These are phyloP conservation scores for Pachycephala philippinensis DNA, from an alignment of 2,113 vertebrate species.

Conservation along the genomic window DNA sequence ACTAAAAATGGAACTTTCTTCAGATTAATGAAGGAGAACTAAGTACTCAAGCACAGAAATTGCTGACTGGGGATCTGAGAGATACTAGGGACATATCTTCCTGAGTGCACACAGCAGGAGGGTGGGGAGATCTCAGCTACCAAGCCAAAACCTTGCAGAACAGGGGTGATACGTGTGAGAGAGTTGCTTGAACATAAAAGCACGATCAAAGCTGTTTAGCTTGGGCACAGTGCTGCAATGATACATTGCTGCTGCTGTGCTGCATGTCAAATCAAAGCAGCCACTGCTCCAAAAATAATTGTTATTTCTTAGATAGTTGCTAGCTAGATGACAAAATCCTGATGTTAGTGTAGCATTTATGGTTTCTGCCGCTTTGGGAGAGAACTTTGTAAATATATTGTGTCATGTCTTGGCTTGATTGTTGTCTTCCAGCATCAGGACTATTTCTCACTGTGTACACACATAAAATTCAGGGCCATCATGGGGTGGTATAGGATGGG, in stretches of 20 bases:
- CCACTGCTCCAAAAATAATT: not conserved
- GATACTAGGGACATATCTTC: not conserved
- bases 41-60: not conserved
- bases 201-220: not conserved
- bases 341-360: not conserved
- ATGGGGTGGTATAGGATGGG: not conserved
- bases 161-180: not conserved
- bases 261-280: not conserved
- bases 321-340: not conserved
- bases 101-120: not conserved
- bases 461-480: not conserved
- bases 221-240: not conserved
- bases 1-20: not conserved
- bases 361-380: not conserved
- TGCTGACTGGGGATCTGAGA: not conserved
- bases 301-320: not conserved
- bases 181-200: not conserved
- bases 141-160: not conserved
- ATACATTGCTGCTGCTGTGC: not conserved
- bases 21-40: not conserved
- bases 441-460: not conserved
- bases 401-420: not conserved
- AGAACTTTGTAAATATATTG: not conserved
- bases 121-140: not conserved
- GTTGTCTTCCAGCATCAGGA: not conserved